Evolutionary conservation across 2,797 vertebrate species (phyloP), one percentile per base, ranked within the genome.

Genomic region (Falco columbarius): DNA sequence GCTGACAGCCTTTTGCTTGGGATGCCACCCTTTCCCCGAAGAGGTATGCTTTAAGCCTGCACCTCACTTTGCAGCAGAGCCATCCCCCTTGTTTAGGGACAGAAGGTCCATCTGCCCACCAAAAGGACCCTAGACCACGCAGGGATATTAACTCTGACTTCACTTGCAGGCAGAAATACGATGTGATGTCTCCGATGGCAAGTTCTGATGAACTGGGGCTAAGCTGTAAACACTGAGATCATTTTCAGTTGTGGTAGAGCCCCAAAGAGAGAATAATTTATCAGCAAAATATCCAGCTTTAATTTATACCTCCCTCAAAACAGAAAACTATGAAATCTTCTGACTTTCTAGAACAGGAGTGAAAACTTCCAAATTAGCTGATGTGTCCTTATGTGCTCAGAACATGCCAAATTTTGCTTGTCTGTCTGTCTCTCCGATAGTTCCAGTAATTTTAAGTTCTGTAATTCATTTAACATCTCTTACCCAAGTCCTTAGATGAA

Each of bases 1-100:
- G 40, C 44, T 61, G 76, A 13, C 91, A 94, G 26, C 14, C 32
- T 73, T 19, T 1, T 6, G 19, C 20, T 86, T 10, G 20, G 58
- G 86, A 40, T 88, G 68, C 23, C 71, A 54, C 63, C 71, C 44
- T 72, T 51, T 32, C 38, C 66, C 36, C 3, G 3, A 12, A 40
- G 23, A 56, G 63, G 5, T 8, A 32, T 1, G 0, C 34, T 86
- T 52, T 0, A 10, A 87, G 36, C 29, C 61, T 32, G 29, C 1
- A 1, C 16, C 76, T 63, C 49, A 12, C 29, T 80, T 68, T 49
- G 38, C 55, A 59, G 20, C 14, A 75, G 12, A 88, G 62, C 26
- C 3, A 0, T 40, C 32, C 16, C 14, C 51, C 32, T 42, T 1
- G 1, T 20, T 59, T 58, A 1, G 1, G 22, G 56, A 2, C 4